Evolutionary conservation across 2,888 invertebrate species (phyloP).

Genomic region (Polyploca ridens): DNA sequence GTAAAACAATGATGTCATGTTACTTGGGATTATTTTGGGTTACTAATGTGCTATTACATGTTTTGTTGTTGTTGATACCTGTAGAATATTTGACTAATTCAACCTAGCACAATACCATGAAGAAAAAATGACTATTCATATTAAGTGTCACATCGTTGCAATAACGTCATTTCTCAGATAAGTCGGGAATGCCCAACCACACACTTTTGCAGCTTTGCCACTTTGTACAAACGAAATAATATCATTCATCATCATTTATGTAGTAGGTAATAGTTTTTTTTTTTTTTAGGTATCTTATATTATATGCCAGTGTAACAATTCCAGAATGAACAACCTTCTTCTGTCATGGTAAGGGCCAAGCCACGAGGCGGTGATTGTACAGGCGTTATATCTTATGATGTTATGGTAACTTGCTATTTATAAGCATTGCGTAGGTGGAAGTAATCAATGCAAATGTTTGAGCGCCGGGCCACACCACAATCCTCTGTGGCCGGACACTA

Average conservation of each 20-base stretch:
- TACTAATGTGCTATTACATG: not conserved
- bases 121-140: not conserved
- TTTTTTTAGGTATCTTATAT: too few species aligned
- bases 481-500: not conserved
- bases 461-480: not conserved
- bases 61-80: not conserved
- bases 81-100: not conserved
- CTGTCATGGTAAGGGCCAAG: not conserved
- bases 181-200: too few species aligned
- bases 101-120: not conserved
- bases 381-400: not conserved
- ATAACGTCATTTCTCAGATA: not conserved
- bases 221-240: too few species aligned
- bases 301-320: too few species aligned
- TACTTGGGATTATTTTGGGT: constrained; percentile 25
- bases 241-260: too few species aligned
- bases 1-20: constrained; percentile 6
- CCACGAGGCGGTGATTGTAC: not conserved
- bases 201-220: too few species aligned
- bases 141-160: not conserved
- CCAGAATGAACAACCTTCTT: too few species aligned
- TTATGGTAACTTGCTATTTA: constrained; percentile 1
- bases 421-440: not conserved
- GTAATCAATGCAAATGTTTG: not conserved
- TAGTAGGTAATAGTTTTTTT: too few species aligned